Evolutionary conservation across 2,113 vertebrate species (phyloP), one percentile per base, ranked within the genome.

Genomic region (Sinocyclocheilus anophthalmus): DNA sequence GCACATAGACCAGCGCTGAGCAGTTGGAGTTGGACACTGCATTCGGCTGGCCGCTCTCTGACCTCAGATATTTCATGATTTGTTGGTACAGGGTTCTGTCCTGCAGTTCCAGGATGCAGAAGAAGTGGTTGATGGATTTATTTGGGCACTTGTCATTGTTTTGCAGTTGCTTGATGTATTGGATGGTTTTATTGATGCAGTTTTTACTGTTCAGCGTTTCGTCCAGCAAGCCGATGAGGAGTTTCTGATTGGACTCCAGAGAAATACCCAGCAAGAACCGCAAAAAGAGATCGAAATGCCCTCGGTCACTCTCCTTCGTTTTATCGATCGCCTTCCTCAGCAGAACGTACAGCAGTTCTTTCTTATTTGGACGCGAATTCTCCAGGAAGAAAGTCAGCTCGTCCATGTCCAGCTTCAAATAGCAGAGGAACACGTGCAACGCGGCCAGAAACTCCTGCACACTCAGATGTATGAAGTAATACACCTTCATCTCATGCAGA

Each of bases 51-150:
- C 12, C 30, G 1, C 77, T 70, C 4, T 57, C n/a, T 9, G 5
- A 18, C 13, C 0, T 86, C 3, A 92, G 81, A 84, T 91, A 93
- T 42, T 91, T 87, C 45, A 83, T 50, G 10, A 94, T 90, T 76
- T 92, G 90, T 12, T 90, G 86, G 81, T 88, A 91, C 70, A 92
- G 75, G 79, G 89, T 93, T 24, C 84, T 24, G 45, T 94, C 92
- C 87, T 92, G 91, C 88, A 93, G 90, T 72, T 93, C 92, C 0
- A 92, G 87, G 87, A 94, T 89, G 59, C 85, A 80, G 80, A 89
- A 90, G 63, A 93, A 91, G 9, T 92, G 84, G 65, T 48, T 90
- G 83, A 94, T 92, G n/a, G 91, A 86, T 1, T 70, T 85, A 33
- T 93, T 90, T 6, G 90, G 91, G 53, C 89, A 85, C 9, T 90